Evolutionary conservation across 2,888 invertebrate species (phyloP), one percentile per base, ranked within the genome.

Genomic region (Mythimna loreyi): DNA sequence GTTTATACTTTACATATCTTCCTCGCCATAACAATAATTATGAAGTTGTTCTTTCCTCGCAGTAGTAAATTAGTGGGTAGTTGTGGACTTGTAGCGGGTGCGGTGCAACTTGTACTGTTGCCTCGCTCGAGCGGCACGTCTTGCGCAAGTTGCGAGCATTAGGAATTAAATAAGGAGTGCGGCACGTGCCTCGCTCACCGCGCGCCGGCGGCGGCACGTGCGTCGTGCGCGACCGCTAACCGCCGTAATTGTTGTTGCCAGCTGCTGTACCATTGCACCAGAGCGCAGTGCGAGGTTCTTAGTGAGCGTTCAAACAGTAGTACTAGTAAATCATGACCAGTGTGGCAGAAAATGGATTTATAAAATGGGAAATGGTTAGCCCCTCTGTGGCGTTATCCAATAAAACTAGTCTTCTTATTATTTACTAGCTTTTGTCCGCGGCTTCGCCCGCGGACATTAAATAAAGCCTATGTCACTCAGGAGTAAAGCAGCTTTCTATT

Each of bases 121-220:
- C 53, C 49, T 16, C 59, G 50, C 58, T 58, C 52, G 52, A 33
- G 28, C 47, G 36, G 65, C 79, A 75, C 83, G 80, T 72, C 59
- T 57, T 9, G 49, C 67, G 52, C 45, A 71, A 82, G 65, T 69
- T 66, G 30, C 65, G 33, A 50, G 60, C 70, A 53, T 62, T 73
- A 73, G 62, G 76, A 79, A 80, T 81, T 83, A 82, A 80, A 80
- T 76, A 80, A 76, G 67, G 69, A 50, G 49, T 19, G 57, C 28
- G 56, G 76, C 63, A 68, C 81, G 81, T 83, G 81, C 63, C 63
- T 33, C 58, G 73, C 59, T 71, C 47, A 65, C 56, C 53, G 63
- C 43, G 40, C 16, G 21, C 43, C 2, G 16, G 45, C 47, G 19
- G 25, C 25, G 58, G 60, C 65, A 74, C 77, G 77, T 66, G n/a